Evolutionary conservation across 2,113 vertebrate species (phyloP).

Genomic region (Myrmecobius fasciatus): DNA sequence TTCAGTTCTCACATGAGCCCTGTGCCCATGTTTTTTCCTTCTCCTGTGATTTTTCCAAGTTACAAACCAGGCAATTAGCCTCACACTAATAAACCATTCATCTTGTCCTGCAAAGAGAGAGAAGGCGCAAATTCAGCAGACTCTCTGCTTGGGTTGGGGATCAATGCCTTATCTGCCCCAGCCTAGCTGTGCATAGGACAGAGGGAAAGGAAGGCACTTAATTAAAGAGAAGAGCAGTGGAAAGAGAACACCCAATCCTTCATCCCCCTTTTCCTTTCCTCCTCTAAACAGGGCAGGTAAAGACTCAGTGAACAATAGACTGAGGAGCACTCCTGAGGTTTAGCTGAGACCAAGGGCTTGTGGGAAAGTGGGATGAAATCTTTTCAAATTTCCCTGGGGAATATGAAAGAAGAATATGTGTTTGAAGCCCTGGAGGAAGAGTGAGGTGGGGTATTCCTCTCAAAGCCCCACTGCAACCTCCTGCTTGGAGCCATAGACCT

Average conservation of each 20-base stretch:
- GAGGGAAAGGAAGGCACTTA: constrained; percentile 74
- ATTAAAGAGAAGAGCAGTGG: constrained; percentile 76
- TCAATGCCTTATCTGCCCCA: constrained; percentile 84
- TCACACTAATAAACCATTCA: constrained; percentile 82
- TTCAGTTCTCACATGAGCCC: constrained; percentile 13
- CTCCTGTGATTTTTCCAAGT: constrained; percentile 76
- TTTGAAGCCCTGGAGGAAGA: neutral
- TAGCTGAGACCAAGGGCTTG: neutral
- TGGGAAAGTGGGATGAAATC: neutral
- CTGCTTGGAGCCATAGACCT: neutral
- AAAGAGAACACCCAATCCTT: constrained; percentile 33
- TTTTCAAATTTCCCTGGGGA: neutral
- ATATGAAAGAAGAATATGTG: neutral
- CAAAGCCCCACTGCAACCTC: neutral
- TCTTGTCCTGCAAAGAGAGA: constrained; percentile 80
- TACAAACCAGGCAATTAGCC: constrained; percentile 84
- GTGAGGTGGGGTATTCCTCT: neutral
- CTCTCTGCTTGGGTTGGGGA: constrained; percentile 76
- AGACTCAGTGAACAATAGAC: neutral
- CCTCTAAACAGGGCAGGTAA: neutral
- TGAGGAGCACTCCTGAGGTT: neutral
- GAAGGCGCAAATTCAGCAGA: constrained; percentile 79
- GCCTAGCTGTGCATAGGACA: constrained; percentile 70
- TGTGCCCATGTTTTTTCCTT: constrained; percentile 32
- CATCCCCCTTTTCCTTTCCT: neutral